Percentiles rank a stretch among this genome's conserved stretches.
phyloP scores from a whole-genome alignment of 2,113 vertebrate genomes.

The Ceuthmochares aereus region DNA sequence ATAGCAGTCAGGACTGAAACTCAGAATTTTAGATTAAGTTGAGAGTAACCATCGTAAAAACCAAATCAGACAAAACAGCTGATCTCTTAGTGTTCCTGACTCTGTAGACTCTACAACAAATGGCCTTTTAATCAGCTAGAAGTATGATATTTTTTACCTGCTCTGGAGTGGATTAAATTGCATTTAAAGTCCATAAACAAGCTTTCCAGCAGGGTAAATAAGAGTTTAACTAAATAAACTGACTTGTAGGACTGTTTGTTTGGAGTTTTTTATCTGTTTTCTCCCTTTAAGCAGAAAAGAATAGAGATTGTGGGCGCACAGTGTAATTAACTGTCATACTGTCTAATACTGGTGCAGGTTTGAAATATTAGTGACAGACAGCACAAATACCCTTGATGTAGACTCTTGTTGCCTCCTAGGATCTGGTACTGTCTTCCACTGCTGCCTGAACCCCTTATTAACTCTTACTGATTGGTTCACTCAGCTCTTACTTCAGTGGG shows the following conservation, averaged over 20 bases:
- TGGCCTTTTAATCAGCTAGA: background rate
- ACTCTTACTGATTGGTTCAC: background rate
- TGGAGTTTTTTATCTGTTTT: background rate
- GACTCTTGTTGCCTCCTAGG: fast-evolving
- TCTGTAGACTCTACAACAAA: background rate
- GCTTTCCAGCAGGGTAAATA: background rate
- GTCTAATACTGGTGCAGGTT: background rate
- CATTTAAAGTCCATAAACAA: background rate
- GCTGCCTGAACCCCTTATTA: background rate
- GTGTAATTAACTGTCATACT: background rate
- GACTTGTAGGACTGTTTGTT: background rate
- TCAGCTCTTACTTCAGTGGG: background rate
- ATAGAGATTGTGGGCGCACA: background rate
- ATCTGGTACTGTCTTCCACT: background rate
- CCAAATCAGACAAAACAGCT: background rate
- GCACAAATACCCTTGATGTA: background rate
- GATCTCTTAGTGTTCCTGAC: background rate
- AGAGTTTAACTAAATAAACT: background rate
- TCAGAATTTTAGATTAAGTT: background rate
- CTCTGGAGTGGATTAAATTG: background rate
- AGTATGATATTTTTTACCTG: background rate
- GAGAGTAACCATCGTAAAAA: background rate
- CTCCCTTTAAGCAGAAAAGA: background rate
- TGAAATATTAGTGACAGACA: background rate
- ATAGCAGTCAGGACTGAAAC: background rate